A percentile compares a stretch with the other conserved stretches of the same genome.
These are phyloP conservation scores for Gymnobelideus leadbeateri DNA, from an alignment of 2,113 vertebrate species.

Conservation along the genomic window DNA sequence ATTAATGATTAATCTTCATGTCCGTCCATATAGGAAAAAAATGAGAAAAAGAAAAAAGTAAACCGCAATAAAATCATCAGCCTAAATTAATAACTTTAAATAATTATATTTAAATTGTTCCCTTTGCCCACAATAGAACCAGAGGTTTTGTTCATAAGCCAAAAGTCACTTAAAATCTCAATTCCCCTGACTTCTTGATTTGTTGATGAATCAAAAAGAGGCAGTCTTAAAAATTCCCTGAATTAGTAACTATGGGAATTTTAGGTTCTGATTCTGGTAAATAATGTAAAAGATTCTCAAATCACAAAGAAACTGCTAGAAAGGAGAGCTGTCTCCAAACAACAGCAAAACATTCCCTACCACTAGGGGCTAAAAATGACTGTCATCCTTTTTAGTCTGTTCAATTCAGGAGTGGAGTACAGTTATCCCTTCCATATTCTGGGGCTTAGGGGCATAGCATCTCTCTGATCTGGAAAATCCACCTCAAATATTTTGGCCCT, in stretches of 20 bases:
- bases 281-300: not conserved
- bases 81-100: too few relatives aligned
- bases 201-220: not conserved
- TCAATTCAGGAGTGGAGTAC: not conserved
- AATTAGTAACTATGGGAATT: not conserved
- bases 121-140: not conserved
- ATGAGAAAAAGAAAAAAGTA: not conserved
- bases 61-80: not conserved
- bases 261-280: not conserved
- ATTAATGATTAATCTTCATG: not conserved
- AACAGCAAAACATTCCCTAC: not conserved
- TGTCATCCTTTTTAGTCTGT: not conserved
- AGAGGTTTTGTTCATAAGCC: not conserved
- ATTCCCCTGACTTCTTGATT: not conserved
- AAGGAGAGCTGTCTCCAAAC: not conserved
- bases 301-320: not conserved
- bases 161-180: not conserved
- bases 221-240: not conserved
- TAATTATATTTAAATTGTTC: not conserved
- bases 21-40: not conserved
- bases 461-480: too few relatives aligned
- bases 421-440: too few relatives aligned
- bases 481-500: too few relatives aligned
- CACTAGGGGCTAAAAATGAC: not conserved
- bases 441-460: too few relatives aligned